Evolutionary conservation across 2,113 vertebrate genomes (phyloP).

Genomic region (Xiphias gladius): DNA sequence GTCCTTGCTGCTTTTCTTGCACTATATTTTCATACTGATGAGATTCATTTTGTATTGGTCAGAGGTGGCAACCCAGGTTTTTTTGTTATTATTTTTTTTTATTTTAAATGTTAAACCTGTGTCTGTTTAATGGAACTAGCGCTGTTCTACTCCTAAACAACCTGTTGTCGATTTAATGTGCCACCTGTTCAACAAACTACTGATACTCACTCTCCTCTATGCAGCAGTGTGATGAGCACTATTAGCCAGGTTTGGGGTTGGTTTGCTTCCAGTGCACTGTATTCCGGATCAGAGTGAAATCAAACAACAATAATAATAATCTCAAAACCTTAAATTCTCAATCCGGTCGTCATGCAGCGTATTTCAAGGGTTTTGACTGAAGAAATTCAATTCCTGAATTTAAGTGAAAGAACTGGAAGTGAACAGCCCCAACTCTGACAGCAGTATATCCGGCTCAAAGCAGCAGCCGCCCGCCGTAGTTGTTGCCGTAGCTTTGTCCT

Average conservation of each 20-base stretch:
- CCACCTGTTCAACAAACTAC: conserved; percentile 24
- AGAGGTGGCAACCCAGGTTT: neutral
- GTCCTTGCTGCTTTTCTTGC: conserved; percentile 15
- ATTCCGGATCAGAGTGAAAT: neutral
- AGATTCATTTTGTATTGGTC: conserved; percentile 39
- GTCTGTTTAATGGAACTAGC: neutral
- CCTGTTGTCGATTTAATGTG: neutral
- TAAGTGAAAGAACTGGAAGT: neutral
- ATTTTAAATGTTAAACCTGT: neutral
- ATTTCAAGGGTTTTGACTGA: neutral
- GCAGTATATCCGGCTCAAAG: neutral
- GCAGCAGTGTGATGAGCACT: conserved; percentile 10
- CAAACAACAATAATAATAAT: neutral
- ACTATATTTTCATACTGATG: conserved; percentile 33
- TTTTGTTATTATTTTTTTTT: neutral
- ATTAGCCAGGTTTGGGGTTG: conserved; percentile 1
- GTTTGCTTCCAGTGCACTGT: conserved; percentile 2
- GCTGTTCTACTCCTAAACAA: neutral
- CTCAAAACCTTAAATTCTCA: neutral
- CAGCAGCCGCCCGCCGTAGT: neutral
- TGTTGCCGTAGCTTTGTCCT: neutral
- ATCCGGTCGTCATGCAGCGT: neutral
- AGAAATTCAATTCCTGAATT: neutral
- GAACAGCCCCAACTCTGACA: neutral
- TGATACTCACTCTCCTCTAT: conserved; percentile 21